Percentiles rank a stretch among this genome's conserved stretches.
Evolutionary conservation across 2,113 vertebrate species (phyloP).

Genomic region (Nansenia antarctica): DNA sequence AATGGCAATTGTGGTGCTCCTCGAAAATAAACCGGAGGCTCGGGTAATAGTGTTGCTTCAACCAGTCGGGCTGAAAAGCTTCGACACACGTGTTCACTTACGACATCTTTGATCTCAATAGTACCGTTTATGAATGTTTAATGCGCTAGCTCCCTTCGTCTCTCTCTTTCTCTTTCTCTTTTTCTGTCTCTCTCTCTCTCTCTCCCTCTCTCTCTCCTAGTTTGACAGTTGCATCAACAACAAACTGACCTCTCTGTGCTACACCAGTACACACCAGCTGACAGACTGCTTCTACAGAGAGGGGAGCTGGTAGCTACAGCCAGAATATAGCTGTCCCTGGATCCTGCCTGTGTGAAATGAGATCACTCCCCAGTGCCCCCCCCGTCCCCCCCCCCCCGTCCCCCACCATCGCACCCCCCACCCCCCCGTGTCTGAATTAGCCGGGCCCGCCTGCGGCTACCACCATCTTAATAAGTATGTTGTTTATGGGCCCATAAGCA

Average conservation of each 20-base stretch:
- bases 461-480: slow-evolving; percentile 70
- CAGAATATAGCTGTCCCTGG: slow-evolving; percentile 38
- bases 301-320: no score
- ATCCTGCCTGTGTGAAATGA: slow-evolving; percentile 39
- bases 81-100: slow-evolving; percentile 27
- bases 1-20: slow-evolving; percentile 15
- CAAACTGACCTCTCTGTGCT: not conserved
- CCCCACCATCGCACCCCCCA: not conserved
- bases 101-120: slow-evolving; percentile 40
- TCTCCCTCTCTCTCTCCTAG: no score
- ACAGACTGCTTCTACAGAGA: slow-evolving; percentile 16
- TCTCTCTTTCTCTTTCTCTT: not conserved
- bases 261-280: slow-evolving; percentile 1
- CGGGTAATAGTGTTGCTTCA: slow-evolving; percentile 18
- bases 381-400: not conserved
- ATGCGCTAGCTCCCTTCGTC: not conserved
- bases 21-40: slow-evolving; percentile 2
- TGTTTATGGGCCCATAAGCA: slow-evolving; percentile 72
- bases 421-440: slow-evolving; percentile 51
- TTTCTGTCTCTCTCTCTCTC: slow-evolving; percentile 12
- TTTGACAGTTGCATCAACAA: no score
- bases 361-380: slow-evolving; percentile 1
- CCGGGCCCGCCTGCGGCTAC: slow-evolving; percentile 49
- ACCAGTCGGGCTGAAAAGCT: slow-evolving; percentile 21
- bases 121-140: not conserved